These are phyloP conservation scores for Nomada ruficornis DNA, from an alignment of 2,888 invertebrate genomes.

Conservation along the genomic window DNA sequence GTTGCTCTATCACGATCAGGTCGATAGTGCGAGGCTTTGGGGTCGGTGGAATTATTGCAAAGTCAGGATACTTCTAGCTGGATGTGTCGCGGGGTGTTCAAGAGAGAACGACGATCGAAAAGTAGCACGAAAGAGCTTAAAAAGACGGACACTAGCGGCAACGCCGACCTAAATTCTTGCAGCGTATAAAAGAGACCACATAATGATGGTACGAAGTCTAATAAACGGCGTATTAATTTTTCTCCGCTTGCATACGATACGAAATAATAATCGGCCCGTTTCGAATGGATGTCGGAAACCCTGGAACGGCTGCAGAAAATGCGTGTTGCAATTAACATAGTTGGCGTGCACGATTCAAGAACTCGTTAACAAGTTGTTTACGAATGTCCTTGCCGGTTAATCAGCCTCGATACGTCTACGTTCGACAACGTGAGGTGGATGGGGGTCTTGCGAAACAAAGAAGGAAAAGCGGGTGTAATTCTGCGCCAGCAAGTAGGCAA, in stretches of 20 bases:
- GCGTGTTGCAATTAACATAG: background rate
- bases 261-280: no score
- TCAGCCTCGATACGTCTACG: background rate
- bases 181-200: no score
- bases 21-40: conserved; percentile 57
- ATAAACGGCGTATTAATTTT: background rate
- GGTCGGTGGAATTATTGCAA: conserved; percentile 64
- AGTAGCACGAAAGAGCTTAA: conserved; percentile 49
- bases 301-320: no score
- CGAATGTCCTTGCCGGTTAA: background rate
- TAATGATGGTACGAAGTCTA: no score
- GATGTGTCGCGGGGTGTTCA: conserved; percentile 52
- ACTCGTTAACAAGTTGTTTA: background rate
- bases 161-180: conserved; percentile 27
- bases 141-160: conserved; percentile 25
- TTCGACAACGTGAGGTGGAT: conserved; percentile 10
- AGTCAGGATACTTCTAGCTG: conserved; percentile 66
- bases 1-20: conserved; percentile 52
- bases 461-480: conserved; percentile 1
- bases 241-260: background rate
- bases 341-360: background rate
- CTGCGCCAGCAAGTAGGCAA: background rate
- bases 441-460: conserved; percentile 4
- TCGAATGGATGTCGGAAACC: no score
- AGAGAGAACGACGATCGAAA: conserved; percentile 61